Base-by-base conservation (phyloP, 2,113 vertebrate species). In the Nerophis lumbriciformis region DNA sequence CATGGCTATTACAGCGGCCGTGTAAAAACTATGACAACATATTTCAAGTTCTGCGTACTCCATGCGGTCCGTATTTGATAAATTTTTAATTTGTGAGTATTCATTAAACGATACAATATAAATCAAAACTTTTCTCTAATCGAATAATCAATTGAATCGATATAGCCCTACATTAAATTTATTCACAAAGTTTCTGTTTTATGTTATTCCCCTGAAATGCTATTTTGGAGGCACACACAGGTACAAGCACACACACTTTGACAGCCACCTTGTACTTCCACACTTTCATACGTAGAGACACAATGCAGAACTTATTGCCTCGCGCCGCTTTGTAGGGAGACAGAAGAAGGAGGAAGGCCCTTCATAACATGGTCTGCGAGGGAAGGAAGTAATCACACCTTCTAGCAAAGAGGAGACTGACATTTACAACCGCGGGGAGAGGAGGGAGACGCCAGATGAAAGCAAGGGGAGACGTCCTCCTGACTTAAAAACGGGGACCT, bases 351-450 rank as follows among this genome's bases (percentile, higher is more conserved):
- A 50, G 16, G 44, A 72, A 82, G 65, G 67, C 72, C 63, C 61
- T 80, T 77, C 76, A 81, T 80, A 81, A 84, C 78, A 80, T 76
- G 77, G 72, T 58, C 65, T 15, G 63, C 66, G 55, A 57, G n/a
- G 36, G 39, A 37, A 54, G 67, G 85, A 85, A 85, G 83, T 68
- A 76, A 82, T 84, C 73, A 79, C 83, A 84, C 82, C 77, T 85
- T 81, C 71, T 28, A 45, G 74, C 66, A 76, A 83, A 83, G 73
- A 76, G 57, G 62, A 69, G 51, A 57, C 76, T 70, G 78, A 66
- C 72, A 66, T 59, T 87, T 83, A 87, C 85, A 76, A 72, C 78
- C 73, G 53, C 16, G 51, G 57, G 68, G 63, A 68, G 47, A 71
- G 55, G 16, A 53, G 57, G 68, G 63, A 68, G 47, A 59, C 62